Percentiles rank a stretch among this genome's conserved stretches.
Evolutionary conservation across 2,888 invertebrate genomes (phyloP).

Genomic region (Microchrysa polita): DNA sequence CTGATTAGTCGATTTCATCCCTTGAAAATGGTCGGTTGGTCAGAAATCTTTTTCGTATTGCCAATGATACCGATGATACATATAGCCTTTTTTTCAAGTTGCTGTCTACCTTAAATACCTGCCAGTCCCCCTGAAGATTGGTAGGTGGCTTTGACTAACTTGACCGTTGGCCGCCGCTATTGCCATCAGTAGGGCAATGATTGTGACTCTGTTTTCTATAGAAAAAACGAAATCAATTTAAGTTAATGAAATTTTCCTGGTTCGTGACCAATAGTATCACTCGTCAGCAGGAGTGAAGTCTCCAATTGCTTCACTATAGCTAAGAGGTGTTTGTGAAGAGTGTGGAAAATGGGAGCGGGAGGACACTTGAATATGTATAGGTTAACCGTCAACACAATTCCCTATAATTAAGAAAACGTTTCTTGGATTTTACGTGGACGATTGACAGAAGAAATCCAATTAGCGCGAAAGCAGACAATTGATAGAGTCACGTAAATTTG

Average conservation of each 20-base stretch:
- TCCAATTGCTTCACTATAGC: not conserved
- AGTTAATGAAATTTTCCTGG: constrained; percentile 43
- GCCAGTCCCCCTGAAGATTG: not conserved
- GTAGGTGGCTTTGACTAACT: not conserved
- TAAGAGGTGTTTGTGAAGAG: not conserved
- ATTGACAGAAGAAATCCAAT: constrained; percentile 15
- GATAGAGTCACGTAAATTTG: constrained; percentile 19
- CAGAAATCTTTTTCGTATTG: not conserved
- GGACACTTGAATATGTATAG: not conserved
- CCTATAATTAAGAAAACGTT: constrained; percentile 33
- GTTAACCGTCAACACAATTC: constrained; percentile 28
- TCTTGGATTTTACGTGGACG: constrained; percentile 19
- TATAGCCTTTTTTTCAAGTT: not conserved
- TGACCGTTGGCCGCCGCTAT: not conserved
- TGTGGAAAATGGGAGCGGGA: not conserved
- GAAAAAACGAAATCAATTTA: constrained; percentile 42
- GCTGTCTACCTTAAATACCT: not conserved
- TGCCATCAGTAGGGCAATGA: no score
- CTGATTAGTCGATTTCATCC: constrained; percentile 29
- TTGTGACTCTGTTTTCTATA: not conserved
- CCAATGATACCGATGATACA: not conserved
- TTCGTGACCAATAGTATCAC: constrained; percentile 44
- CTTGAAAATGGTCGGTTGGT: not conserved
- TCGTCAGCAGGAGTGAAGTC: not conserved
- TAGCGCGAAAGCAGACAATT: constrained; percentile 2